These are phyloP conservation scores for Phenganax stokvisi DNA, from an alignment of 92 coral and sea anemone species.

Conservation along the genomic window DNA sequence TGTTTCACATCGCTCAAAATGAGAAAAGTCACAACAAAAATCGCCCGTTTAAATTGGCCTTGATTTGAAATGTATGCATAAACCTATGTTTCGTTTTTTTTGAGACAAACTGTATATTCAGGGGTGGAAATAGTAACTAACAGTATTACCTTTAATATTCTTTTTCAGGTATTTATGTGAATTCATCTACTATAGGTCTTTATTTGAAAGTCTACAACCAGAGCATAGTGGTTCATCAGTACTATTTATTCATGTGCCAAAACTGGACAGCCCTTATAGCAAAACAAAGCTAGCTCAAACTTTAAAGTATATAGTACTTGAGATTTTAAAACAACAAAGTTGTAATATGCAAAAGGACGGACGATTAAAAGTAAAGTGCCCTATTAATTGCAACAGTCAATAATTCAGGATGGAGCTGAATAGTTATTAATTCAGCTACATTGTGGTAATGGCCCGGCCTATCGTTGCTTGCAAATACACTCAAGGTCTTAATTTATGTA, in stretches of 20 bases:
- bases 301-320: conserved; percentile 54
- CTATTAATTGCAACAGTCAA: not conserved
- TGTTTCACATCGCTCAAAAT: too few relatives aligned
- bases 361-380: not conserved
- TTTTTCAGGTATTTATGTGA: conserved; percentile 78
- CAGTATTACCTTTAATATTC: not conserved
- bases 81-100: not conserved
- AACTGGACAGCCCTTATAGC: conserved; percentile 69
- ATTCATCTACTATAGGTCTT: conserved; percentile 82
- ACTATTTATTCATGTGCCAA: conserved; percentile 80
- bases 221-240: conserved; percentile 52
- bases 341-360: not conserved
- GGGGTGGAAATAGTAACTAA: not conserved
- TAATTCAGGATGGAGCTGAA: too few relatives aligned
- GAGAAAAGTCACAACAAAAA: too few relatives aligned
- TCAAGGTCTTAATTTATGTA: too few relatives aligned
- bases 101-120: not conserved
- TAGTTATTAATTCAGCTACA: too few relatives aligned
- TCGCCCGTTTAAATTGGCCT: too few relatives aligned
- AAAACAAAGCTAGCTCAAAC: conserved; percentile 62
- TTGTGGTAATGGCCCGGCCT: too few relatives aligned
- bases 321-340: conserved; percentile 58
- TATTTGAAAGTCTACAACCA: conserved; percentile 49
- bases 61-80: too few relatives aligned
- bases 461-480: too few relatives aligned